These are phyloP conservation scores for Tridacna crocea DNA, from an alignment of 2,888 invertebrate species.

Conservation along the genomic window DNA sequence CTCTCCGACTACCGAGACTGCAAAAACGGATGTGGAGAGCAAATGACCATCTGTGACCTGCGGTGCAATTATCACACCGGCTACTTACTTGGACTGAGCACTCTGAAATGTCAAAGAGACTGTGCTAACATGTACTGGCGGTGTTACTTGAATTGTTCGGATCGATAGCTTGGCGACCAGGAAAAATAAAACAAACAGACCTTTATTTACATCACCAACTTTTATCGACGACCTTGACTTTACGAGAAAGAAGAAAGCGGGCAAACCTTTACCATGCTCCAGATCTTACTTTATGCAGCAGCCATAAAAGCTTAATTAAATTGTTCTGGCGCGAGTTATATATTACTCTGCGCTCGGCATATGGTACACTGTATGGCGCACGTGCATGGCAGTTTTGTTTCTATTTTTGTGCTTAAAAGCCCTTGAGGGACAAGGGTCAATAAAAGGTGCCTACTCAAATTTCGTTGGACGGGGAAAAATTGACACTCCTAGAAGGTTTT, in stretches of 20 bases:
- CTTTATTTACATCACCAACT: slow-evolving; percentile 8
- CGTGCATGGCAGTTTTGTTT: slow-evolving; percentile 12
- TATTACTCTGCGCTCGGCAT: not conserved
- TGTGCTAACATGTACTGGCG: slow-evolving; percentile 16
- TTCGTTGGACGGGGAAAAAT: not conserved
- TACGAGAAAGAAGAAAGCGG: not conserved
- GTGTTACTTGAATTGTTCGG: slow-evolving; percentile 9
- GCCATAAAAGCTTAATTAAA: slow-evolving; percentile 25
- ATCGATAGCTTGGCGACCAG: not conserved
- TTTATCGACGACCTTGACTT: slow-evolving; percentile 10
- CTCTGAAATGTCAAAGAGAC: slow-evolving; percentile 12
- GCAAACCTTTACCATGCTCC: slow-evolving; percentile 1
- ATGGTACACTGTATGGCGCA: slow-evolving; percentile 10
- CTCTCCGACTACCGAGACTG: slow-evolving; percentile 5
- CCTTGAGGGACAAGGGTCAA: not conserved
- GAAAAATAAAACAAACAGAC: not conserved
- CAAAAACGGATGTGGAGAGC: slow-evolving; percentile 12
- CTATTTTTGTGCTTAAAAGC: slow-evolving; percentile 14
- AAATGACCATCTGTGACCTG: slow-evolving; percentile 13
- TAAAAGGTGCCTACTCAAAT: slow-evolving; percentile 1
- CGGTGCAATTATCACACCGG: slow-evolving; percentile 15
- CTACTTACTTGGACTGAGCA: slow-evolving; percentile 9
- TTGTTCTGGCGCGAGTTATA: slow-evolving; percentile 4
- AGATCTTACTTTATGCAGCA: slow-evolving; percentile 10
- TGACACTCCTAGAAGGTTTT: too few relatives aligned